A percentile compares a stretch with the other conserved stretches of the same genome.
Evolutionary conservation across 2,888 invertebrate species (phyloP).

Genomic region (Scotopteryx bipunctaria): DNA sequence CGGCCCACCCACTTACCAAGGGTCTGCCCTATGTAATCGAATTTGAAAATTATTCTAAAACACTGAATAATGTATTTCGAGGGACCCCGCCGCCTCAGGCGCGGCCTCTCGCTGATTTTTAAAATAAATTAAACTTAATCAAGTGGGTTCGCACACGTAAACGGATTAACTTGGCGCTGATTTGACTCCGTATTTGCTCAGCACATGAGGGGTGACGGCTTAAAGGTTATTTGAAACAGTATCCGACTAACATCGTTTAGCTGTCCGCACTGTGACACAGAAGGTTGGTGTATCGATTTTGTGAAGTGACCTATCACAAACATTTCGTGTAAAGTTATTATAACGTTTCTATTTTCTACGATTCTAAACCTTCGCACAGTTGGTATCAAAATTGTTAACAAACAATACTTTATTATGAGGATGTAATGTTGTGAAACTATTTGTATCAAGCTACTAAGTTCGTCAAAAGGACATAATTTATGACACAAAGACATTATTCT

Average conservation of each 20-base stretch:
- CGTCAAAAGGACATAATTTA: not conserved
- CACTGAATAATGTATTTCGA: conserved; percentile 83
- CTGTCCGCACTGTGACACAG: conserved; percentile 24
- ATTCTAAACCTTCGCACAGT: too few relatives aligned
- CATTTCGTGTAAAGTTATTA: not conserved
- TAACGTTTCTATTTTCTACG: not conserved
- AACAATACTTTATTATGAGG: not conserved
- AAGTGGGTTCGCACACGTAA: conserved; percentile 83
- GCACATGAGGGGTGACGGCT: conserved; percentile 70
- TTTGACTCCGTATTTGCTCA: conserved; percentile 80
- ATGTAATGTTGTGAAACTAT: too few relatives aligned
- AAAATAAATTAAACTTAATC: conserved; percentile 84
- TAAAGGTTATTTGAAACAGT: conserved; percentile 71
- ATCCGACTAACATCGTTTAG: conserved; percentile 59
- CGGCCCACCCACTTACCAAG: conserved; percentile 80
- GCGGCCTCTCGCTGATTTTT: conserved; percentile 76
- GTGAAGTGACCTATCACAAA: conserved; percentile 10
- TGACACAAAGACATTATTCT: not conserved
- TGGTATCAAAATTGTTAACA: too few relatives aligned
- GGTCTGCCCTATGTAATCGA: conserved; percentile 84
- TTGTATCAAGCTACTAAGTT: too few relatives aligned
- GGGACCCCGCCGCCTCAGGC: conserved; percentile 77
- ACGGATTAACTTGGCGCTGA: conserved; percentile 82
- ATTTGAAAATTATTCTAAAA: conserved; percentile 84
- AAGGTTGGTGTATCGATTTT: conserved; percentile 18